Conservation (phyloP, 2,797 vertebrate genomes). For the Cichlasoma orientale region DNA sequence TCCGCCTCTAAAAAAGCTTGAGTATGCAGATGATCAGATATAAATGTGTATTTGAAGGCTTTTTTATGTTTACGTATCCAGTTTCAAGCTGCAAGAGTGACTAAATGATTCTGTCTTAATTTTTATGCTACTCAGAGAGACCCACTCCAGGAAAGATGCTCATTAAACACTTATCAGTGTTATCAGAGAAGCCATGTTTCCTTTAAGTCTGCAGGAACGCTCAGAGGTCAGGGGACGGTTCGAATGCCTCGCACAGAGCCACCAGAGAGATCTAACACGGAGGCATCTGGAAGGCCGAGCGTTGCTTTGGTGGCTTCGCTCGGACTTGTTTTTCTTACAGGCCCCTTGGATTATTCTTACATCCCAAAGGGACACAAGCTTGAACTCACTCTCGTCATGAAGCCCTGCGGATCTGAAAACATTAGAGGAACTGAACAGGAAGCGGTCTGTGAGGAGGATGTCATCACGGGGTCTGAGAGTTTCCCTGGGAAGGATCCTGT, state of each 20-base stretch:
- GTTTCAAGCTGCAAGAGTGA: not conserved
- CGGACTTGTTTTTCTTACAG: constrained; percentile 62
- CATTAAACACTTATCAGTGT: not conserved
- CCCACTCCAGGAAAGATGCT: not conserved
- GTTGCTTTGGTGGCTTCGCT: constrained; percentile 26
- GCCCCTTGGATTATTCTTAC: constrained; percentile 41
- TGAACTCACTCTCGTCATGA: constrained; percentile 8
- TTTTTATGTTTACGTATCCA: not conserved
- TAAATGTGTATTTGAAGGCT: not conserved
- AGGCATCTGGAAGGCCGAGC: constrained; percentile 24
- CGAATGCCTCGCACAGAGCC: constrained; percentile 50
- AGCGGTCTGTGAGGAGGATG: constrained; percentile 65
- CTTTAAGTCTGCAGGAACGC: constrained; percentile 11
- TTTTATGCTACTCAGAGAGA: not conserved
- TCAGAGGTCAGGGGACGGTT: constrained; percentile 34
- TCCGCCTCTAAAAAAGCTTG: not conserved
- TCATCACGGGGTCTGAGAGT: constrained; percentile 59
- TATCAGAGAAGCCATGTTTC: constrained; percentile 29
- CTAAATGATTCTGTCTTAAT: not conserved
- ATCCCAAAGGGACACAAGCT: constrained; percentile 46
- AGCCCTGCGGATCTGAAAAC: constrained; percentile 47
- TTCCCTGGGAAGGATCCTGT: constrained; percentile 72
- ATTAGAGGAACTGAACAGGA: constrained; percentile 67
- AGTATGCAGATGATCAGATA: constrained; percentile 2
- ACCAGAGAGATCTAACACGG: constrained; percentile 64